These are phyloP conservation scores for Prochilodus magdalenae DNA, from an alignment of 2,113 vertebrate species.

Conservation along the genomic window DNA sequence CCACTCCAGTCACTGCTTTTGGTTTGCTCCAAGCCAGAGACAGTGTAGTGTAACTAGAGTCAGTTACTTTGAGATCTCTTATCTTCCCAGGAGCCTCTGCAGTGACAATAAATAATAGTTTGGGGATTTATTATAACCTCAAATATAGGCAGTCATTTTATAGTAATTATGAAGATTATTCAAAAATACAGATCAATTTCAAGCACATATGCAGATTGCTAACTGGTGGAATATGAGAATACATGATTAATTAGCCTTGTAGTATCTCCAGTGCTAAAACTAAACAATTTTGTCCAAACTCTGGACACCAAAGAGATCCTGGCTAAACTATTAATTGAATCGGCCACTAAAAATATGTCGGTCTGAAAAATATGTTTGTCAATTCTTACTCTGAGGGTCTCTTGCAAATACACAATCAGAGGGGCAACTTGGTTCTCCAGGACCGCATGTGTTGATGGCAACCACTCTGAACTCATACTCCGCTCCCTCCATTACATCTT, in stretches of 20 bases:
- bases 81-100: constrained; percentile 86
- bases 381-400: constrained; percentile 82
- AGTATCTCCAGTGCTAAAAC: too few species aligned
- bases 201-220: too few species aligned
- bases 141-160: too few species aligned
- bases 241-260: too few species aligned
- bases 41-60: constrained; percentile 78
- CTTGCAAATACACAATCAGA: constrained; percentile 77
- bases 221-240: too few species aligned
- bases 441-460: constrained; percentile 84
- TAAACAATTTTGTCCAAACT: too few species aligned
- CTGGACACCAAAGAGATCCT: too few species aligned
- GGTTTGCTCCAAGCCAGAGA: constrained; percentile 85
- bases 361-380: not conserved
- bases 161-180: too few species aligned
- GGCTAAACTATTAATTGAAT: not conserved
- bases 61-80: constrained; percentile 81
- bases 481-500: constrained; percentile 79
- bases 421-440: constrained; percentile 81
- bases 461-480: constrained; percentile 88
- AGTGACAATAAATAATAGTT: constrained; percentile 49
- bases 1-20: constrained; percentile 66
- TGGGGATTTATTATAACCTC: too few species aligned
- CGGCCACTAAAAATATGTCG: not conserved
- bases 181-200: too few species aligned